A percentile compares a stretch with the other conserved stretches of the same genome.
Evolutionary conservation across 2,888 invertebrate genomes (phyloP).

Genomic region (Ariolimax columbianus): DNA sequence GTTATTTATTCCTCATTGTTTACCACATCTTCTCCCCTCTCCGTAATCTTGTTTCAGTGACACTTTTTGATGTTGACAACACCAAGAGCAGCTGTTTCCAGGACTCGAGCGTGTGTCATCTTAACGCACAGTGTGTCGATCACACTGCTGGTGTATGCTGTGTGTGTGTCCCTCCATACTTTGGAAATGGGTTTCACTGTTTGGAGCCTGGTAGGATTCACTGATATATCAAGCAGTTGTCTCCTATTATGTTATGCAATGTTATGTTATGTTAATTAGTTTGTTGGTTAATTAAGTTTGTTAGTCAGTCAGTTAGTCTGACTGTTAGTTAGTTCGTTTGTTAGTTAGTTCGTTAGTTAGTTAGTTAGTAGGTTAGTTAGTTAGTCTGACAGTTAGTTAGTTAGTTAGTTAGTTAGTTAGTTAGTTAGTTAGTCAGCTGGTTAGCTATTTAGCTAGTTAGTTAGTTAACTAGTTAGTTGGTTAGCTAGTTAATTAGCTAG

Average conservation of each 20-base stretch:
- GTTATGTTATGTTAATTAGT: no score
- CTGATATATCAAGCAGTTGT: neutral
- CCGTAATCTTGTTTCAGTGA: conserved; percentile 48
- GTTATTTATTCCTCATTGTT: neutral
- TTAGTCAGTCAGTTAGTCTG: no score
- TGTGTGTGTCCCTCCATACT: conserved; percentile 87
- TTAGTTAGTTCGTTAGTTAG: no score
- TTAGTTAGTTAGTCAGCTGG: no score
- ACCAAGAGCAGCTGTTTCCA: conserved; percentile 61
- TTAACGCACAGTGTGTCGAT: conserved; percentile 89
- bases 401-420: no score
- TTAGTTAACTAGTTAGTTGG: no score
- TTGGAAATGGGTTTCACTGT: conserved; percentile 95
- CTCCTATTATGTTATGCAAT: neutral
- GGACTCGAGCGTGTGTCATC: conserved; percentile 83
- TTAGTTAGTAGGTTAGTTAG: no score
- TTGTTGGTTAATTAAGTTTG: no score
- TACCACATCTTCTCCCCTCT: neutral
- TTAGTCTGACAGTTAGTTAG: no score
- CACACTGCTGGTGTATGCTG: conserved; percentile 93
- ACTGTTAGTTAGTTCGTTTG: no score
- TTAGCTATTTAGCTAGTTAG: no score
- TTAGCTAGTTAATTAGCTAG: no score
- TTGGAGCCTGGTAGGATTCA: conserved; percentile 84
- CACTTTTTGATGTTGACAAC: conserved; percentile 65